Base-by-base conservation (phyloP, 1,140 invertebrate genomes). In the Hypsibius dujardini region DNA sequence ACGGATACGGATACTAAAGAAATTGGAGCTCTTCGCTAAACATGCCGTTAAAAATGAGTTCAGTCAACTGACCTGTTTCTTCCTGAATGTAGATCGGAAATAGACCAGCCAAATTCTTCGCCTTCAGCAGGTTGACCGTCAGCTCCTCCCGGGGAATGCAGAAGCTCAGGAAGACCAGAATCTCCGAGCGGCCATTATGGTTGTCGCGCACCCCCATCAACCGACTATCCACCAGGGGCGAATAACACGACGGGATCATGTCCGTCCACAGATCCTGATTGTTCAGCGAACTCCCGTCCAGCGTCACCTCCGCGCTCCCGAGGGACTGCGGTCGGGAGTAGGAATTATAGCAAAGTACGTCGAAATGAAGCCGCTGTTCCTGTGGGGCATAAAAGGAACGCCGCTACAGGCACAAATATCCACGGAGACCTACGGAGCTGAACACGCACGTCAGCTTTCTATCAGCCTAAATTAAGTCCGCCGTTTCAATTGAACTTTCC, bases 321-420 rank as follows among this genome's bases (percentile, higher is more conserved):
- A 67, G 62, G 7, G 42, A 15, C 42, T 67, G 62, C 45, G 62
- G 62, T 67, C 62, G 12, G 62, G 62, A 67, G 42, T 15, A 67
- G 42, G 3, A 15, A 42, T 67, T 67, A 42, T 67, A 67, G 45
- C 12, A 67, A 15, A 67, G 45, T 3, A 67, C 42, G 62, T 67
- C 62, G 45, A 67, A 67, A 67, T 67, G 62, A 67, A 67, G 12
- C 62, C 62, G 62, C 42, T 67, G 62, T 12, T 67, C 62, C 62
- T 67, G 62, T 3, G 62, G 62, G 62, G 45, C 12, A 67, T 42
- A 12, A 67, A 45, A 67, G 42, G 50, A 56, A 56, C 28, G 28
- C 28, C 28, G 28, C 28, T 28, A 28, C 28, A 28, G 28, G 28
- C 28, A 28, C 28, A 28, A 28, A 28, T 28, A 28, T 28, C 28